Base-by-base conservation (phyloP, 1,140 invertebrate genomes). In the Bombus sibiricus region DNA sequence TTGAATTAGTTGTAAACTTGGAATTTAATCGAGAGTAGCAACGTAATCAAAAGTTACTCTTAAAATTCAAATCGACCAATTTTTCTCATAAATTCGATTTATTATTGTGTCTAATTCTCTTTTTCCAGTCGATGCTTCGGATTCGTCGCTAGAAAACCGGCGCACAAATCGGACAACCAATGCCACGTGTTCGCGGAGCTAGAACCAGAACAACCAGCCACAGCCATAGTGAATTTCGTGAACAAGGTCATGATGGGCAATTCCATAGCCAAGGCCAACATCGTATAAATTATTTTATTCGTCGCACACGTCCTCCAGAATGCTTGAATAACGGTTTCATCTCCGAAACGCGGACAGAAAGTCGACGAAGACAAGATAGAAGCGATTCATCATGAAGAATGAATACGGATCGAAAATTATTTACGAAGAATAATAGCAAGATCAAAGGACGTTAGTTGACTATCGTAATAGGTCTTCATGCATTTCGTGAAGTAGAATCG, bases 111-210 rank as follows among this genome's bases (percentile, higher is more conserved):
- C 1, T 12, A 28, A 34, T 37, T 47, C 43, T 88, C 88, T 74
- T 92, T 53, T 96, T 95, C 10, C 95, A 98, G 98, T 92, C 97
- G 97, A 81, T 97, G 98, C 87, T 99, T 99, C 95, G 99, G 98
- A 47, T 99, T 99, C 95, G 98, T 99, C 53, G 98, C 99, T 4
- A 96, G 98, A 74, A 98, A 98, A 94, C 97, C 96, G 77, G 97
- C 96, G 43, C 96, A 97, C 82, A 97, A 96, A 88, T 96, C 97
- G 59, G 98, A 99, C 94, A 99, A 99, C 95, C 97, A 98, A 94
- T 99, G 99, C 95, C 99, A 99, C 96, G 96, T 99, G 69, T 99
- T 99, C 95, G 98, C 98, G 28, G 99, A 99, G 95, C 95, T 99
- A 53, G 98, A 99, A 93, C 97, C 98, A 18, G 98, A 98, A 92